Evolutionary conservation across 1,140 invertebrate genomes (phyloP).

Genomic region (Trinorchestia longiramus): DNA sequence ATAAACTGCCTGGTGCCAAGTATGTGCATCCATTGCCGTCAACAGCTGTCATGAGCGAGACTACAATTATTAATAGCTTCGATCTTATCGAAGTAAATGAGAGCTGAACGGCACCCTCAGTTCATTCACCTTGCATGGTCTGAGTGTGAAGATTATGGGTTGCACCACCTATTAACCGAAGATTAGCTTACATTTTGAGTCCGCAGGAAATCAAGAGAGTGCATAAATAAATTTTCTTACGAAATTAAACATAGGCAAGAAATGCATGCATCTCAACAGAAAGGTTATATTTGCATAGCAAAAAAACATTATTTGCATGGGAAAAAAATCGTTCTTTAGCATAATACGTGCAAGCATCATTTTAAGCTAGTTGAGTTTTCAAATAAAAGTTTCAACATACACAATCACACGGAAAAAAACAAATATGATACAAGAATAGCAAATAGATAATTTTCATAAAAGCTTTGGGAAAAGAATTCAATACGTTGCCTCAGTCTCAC

Average conservation of each 20-base stretch:
- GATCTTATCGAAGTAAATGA: not conserved
- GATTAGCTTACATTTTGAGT: not conserved
- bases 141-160: not conserved
- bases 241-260: not conserved
- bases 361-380: too few relatives aligned
- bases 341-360: too few relatives aligned
- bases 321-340: too few relatives aligned
- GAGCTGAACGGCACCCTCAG: not conserved
- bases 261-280: not conserved
- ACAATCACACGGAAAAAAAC: not conserved
- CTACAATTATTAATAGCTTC: not conserved
- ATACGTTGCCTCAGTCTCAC: not conserved
- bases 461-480: not conserved
- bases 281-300: not conserved
- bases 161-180: not conserved
- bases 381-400: too few relatives aligned
- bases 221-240: not conserved
- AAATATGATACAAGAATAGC: not conserved
- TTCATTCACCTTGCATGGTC: not conserved
- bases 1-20: not conserved
- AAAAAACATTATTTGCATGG: not conserved
- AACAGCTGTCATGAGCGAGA: not conserved
- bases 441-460: not conserved
- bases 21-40: not conserved
- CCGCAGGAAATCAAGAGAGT: not conserved